Conservation (phyloP, 92 coral and sea anemone genomes). For the Blastomussa wellsi region DNA sequence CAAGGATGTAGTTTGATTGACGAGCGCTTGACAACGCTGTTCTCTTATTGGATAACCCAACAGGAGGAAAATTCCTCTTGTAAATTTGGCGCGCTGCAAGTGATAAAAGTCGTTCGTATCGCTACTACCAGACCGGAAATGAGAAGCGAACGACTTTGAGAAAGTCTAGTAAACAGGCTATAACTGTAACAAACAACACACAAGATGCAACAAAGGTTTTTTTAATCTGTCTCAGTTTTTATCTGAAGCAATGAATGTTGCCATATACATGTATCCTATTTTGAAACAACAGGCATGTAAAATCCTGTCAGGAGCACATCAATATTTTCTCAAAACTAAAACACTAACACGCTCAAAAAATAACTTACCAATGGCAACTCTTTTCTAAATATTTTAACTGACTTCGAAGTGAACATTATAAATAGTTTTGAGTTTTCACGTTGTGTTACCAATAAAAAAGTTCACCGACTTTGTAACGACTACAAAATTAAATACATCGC, state of each 20-base stretch:
- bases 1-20: no score
- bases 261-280: background rate
- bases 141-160: no score
- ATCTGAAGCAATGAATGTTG: background rate
- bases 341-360: conserved; percentile 24
- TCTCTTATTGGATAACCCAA: no score
- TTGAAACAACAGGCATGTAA: background rate
- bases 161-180: no score
- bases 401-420: conserved; percentile 12
- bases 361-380: conserved; percentile 13
- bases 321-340: conserved; percentile 21
- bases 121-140: no score
- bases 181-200: background rate
- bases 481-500: conserved; percentile 32
- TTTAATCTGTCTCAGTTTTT: background rate
- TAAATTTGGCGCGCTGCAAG: no score
- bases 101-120: no score
- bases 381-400: background rate
- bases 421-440: conserved; percentile 3
- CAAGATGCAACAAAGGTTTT: conserved; percentile 11
- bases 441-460: conserved; percentile 26
- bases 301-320: background rate
- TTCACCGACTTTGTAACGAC: background rate
- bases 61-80: no score
- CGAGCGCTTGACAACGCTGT: no score